These are phyloP conservation scores for Laodelphax striatellus DNA, from an alignment of 1,140 invertebrate species.

Conservation along the genomic window DNA sequence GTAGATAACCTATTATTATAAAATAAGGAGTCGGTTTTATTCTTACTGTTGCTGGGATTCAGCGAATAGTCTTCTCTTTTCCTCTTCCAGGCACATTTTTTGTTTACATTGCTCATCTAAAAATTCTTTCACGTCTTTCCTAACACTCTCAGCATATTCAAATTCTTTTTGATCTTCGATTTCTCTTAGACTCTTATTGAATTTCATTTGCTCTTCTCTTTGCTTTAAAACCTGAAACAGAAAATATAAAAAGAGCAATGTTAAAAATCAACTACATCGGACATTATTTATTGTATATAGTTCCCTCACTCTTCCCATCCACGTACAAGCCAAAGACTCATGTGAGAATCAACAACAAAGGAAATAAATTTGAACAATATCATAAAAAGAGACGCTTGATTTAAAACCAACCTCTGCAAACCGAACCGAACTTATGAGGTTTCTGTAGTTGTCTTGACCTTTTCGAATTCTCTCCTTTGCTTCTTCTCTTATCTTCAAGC, in stretches of 20 bases:
- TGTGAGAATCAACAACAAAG: too few species aligned
- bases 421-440: conserved; percentile 12
- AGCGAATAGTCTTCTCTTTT: conserved; percentile 12
- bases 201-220: conserved; percentile 17
- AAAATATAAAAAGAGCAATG: neutral
- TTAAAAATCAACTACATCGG: too few species aligned
- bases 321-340: too few species aligned
- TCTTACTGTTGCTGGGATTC: conserved; percentile 14
- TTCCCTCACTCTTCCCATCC: too few species aligned
- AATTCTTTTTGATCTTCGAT: conserved; percentile 16
- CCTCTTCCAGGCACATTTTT: conserved; percentile 4
- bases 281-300: too few species aligned
- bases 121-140: conserved; percentile 14
- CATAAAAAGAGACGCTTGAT: neutral
- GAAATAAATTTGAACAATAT: too few species aligned
- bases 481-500: conserved; percentile 8
- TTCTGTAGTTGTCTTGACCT: conserved; percentile 16
- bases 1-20: too few species aligned
- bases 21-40: neutral
- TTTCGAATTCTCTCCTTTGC: conserved; percentile 8
- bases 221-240: conserved; percentile 13
- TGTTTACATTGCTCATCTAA: conserved; percentile 16
- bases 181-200: conserved; percentile 18
- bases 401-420: conserved; percentile 13
- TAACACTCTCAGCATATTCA: conserved; percentile 14